Base-by-base conservation (phyloP, 2,888 invertebrate genomes). In the Homarus gammarus region DNA sequence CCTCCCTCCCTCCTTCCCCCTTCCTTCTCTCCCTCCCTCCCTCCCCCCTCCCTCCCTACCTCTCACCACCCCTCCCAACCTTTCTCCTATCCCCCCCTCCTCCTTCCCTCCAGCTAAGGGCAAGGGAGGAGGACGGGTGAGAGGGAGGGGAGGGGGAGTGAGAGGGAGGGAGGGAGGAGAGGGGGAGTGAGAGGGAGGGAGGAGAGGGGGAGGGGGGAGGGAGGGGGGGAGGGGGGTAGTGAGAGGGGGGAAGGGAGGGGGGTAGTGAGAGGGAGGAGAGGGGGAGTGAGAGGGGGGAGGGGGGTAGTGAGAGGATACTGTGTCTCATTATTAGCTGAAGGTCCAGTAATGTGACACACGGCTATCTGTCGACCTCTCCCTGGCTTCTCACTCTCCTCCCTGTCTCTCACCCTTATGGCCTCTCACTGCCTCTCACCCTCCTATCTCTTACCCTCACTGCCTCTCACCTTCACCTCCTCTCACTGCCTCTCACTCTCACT, bases 271-370 rank as follows among this genome's bases (percentile, higher is more conserved):
- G 44, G 56, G 56, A 18, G 56, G 56, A n/a, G n/a, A n/a, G n/a
- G n/a, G n/a, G n/a, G n/a, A n/a, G n/a, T n/a, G n/a, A n/a, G 56
- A 18, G 56, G 56, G 56, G 56, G 12, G 22, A 56, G 8, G 56
- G 56, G 44, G 44, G 44, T 44, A 44, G 44, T 12, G 44, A 12
- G 44, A 8, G 44, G 56, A 56, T 64, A 8, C 27, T 77, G 44
- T 77, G 77, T 22, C 44, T n/a, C 44, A 77, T 77, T 77, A 31
- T 38, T 31, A 68, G 68, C 68, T 44, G 31, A 5, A 40, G 38
- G 33, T 56, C 40, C 22, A 36, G 82, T 82, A 82, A 82, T 40
- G 56, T 82, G 82, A 82, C 82, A 68, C 82, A 61, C 82, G 38
- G 82, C 64, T 82, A 56, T 68, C 68, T 77, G 49, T 77, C 77